phyloP scores from a whole-genome alignment of 2,797 vertebrate genomes.

The Morus bassanus region DNA sequence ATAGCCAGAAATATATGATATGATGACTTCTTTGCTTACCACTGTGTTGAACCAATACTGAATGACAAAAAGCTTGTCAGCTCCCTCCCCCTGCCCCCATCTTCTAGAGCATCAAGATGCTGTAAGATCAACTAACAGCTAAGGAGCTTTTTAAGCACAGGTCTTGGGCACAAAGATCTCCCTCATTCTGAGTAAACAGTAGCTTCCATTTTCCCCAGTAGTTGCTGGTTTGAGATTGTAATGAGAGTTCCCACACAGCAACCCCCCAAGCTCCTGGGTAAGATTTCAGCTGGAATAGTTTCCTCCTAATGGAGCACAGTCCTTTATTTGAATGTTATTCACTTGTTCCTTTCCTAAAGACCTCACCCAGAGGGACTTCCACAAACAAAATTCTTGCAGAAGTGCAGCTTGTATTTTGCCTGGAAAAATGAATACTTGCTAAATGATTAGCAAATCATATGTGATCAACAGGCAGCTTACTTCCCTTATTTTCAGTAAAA shows the following conservation, averaged over 20 bases:
- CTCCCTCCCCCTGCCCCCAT: not conserved
- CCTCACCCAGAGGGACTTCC: not conserved
- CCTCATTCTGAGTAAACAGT: slow-evolving; percentile 51
- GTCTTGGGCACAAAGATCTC: slow-evolving; percentile 36
- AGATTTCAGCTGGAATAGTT: slow-evolving; percentile 57
- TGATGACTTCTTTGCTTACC: not conserved
- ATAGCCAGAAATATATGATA: not conserved
- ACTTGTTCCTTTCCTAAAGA: slow-evolving; percentile 1
- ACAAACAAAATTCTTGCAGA: not conserved
- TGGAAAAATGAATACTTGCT: slow-evolving; percentile 30
- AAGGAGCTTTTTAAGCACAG: not conserved
- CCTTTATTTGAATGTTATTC: slow-evolving; percentile 43
- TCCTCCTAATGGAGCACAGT: not conserved
- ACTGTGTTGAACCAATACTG: not conserved
- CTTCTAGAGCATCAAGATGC: not conserved
- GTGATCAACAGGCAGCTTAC: not conserved
- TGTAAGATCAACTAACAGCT: slow-evolving; percentile 48
- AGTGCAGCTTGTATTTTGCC: not conserved
- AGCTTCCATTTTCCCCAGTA: slow-evolving; percentile 48
- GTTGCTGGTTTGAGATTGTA: slow-evolving; percentile 7
- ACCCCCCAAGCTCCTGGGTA: slow-evolving; percentile 42
- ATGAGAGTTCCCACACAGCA: slow-evolving; percentile 46
- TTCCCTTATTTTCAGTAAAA: not conserved
- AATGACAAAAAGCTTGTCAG: not conserved
- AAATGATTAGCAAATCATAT: slow-evolving; percentile 5